Evolutionary conservation across 1,140 invertebrate genomes (phyloP).

Genomic region (Scaptomyza graminum): DNA sequence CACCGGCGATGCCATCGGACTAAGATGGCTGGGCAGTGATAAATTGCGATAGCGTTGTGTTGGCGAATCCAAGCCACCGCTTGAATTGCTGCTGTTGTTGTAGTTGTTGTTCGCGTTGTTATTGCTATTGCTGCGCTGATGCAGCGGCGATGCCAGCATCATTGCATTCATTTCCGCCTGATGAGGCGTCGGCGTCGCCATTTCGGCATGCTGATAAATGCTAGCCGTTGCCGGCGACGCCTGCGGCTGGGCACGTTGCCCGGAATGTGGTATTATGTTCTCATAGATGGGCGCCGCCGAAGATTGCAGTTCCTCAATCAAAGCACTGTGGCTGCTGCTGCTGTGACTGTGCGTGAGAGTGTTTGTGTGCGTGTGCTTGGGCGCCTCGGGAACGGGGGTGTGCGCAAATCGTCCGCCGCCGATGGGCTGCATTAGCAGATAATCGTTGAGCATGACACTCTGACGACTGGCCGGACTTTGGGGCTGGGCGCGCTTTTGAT

Average conservation of each 20-base stretch:
- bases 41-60: constrained; percentile 68
- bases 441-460: constrained; percentile 65
- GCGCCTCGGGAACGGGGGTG: constrained; percentile 73
- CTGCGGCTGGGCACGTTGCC: constrained; percentile 81
- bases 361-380: constrained; percentile 14
- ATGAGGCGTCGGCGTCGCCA: constrained; percentile 43
- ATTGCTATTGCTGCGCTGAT: constrained; percentile 67
- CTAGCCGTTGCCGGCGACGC: constrained; percentile 78
- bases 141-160: constrained; percentile 50
- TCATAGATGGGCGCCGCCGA: constrained; percentile 87
- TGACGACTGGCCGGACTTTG: constrained; percentile 80
- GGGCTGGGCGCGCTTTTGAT: constrained; percentile 84
- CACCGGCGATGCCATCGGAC: constrained; percentile 47
- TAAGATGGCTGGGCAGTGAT: constrained; percentile 60
- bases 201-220: constrained; percentile 73
- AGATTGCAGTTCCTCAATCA: constrained; percentile 34
- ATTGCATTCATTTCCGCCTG: constrained; percentile 46
- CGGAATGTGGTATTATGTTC: constrained; percentile 87
- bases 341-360: constrained; percentile 11
- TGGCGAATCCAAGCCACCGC: constrained; percentile 54
- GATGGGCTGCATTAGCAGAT: constrained; percentile 64
- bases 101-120: constrained; percentile 36
- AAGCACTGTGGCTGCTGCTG: not conserved
- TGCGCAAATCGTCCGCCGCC: constrained; percentile 74
- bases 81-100: not conserved